Percentiles rank a stretch among this genome's conserved stretches.
These are phyloP conservation scores for Gracilinanus agilis DNA, from an alignment of 2,113 vertebrate genomes.

Conservation along the genomic window DNA sequence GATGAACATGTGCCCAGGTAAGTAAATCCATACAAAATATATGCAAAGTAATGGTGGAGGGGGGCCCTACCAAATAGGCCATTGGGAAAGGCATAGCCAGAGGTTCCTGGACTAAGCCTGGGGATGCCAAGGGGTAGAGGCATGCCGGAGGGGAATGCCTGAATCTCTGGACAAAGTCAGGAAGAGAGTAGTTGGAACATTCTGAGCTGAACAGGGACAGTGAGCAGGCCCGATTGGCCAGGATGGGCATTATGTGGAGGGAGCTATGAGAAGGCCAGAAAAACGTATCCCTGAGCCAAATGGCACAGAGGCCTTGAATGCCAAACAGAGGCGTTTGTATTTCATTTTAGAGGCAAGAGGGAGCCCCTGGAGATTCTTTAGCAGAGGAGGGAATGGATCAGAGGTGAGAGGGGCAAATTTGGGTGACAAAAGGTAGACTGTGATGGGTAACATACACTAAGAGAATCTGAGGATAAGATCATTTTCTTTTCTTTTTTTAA, in stretches of 20 bases:
- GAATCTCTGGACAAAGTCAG: neutral
- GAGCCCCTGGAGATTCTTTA: neutral
- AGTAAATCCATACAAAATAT: neutral
- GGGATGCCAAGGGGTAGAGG: neutral
- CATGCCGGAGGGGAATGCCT: neutral
- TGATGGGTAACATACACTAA: neutral
- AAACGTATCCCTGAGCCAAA: neutral
- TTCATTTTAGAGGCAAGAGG: neutral
- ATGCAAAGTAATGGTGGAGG: neutral
- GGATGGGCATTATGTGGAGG: neutral
- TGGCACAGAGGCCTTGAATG: neutral
- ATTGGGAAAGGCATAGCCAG: neutral
- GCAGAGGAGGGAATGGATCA: neutral
- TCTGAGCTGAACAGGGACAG: neutral
- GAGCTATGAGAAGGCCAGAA: neutral
- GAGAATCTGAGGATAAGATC: neutral
- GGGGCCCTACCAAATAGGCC: neutral
- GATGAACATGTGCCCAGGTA: neutral
- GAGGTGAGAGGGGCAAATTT: neutral
- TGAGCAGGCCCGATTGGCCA: neutral
- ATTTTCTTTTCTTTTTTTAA: neutral
- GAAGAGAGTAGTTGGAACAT: neutral
- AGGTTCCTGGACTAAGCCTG: neutral
- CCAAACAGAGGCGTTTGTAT: neutral
- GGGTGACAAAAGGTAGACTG: neutral